Conservation (phyloP, 1,140 invertebrate genomes). For the Danaus plexippus region DNA sequence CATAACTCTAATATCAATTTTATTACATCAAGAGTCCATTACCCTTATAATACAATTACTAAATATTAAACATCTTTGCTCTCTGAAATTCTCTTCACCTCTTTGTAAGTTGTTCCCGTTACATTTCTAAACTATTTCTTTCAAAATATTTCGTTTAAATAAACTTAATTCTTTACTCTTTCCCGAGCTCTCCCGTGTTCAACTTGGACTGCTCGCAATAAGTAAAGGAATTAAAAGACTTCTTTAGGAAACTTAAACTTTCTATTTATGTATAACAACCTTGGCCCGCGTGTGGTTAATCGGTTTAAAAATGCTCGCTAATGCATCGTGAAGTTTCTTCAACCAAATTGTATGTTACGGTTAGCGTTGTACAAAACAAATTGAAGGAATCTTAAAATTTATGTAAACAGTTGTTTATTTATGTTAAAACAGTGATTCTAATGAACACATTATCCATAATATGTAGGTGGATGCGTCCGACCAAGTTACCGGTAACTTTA, state of each 20-base stretch:
- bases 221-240: slow-evolving; percentile 13
- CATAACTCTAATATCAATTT: not conserved
- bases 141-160: too few relatives aligned
- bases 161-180: too few relatives aligned
- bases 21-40: too few relatives aligned
- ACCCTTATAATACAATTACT: too few relatives aligned
- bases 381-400: slow-evolving; percentile 8
- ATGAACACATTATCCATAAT: slow-evolving; percentile 1
- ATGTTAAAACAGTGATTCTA: slow-evolving; percentile 1
- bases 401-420: not conserved
- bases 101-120: too few relatives aligned
- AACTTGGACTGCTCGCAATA: slow-evolving; percentile 8
- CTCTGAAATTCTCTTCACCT: too few relatives aligned
- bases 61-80: too few relatives aligned
- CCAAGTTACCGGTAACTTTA: slow-evolving; percentile 10
- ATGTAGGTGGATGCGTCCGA: slow-evolving; percentile 9
- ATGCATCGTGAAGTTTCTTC: slow-evolving; percentile 15
- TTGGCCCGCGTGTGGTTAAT: slow-evolving; percentile 21
- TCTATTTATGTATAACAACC: slow-evolving; percentile 16
- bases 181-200: too few relatives aligned
- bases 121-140: too few relatives aligned
- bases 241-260: slow-evolving; percentile 10
- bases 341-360: too few relatives aligned
- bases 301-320: slow-evolving; percentile 23
- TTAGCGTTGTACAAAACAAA: too few relatives aligned